Percentiles rank a stretch among this genome's conserved stretches.
Conservation (phyloP, 2,888 invertebrate genomes). For the Archips xylosteana region DNA sequence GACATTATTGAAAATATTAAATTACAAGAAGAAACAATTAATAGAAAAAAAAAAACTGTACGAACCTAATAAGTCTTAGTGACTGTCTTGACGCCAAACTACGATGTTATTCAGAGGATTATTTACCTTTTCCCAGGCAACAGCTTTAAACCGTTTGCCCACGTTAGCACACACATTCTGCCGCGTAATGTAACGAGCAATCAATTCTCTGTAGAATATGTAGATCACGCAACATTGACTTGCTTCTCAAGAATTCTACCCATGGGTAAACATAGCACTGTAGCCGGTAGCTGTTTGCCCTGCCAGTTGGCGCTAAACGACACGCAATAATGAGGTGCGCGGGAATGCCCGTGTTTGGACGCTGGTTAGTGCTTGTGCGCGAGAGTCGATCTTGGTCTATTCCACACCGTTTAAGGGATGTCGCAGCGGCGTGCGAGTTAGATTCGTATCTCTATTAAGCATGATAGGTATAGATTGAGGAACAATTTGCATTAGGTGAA, state of each 20-base stretch:
- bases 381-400: constrained; percentile 20
- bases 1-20: too few species aligned
- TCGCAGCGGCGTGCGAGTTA: not conserved
- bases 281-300: constrained; percentile 57
- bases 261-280: constrained; percentile 24
- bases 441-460: not conserved
- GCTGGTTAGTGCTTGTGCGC: constrained; percentile 57
- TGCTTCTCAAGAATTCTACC: constrained; percentile 31
- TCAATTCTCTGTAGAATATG: constrained; percentile 2
- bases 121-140: not conserved
- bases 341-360: constrained; percentile 65
- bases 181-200: not conserved
- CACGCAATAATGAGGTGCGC: constrained; percentile 76
- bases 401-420: not conserved
- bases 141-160: not conserved
- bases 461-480: too few species aligned
- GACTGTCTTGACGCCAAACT: too few species aligned
- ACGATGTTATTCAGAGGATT: not conserved
- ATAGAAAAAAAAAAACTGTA: too few species aligned
- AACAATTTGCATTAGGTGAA: too few species aligned
- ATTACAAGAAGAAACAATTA: too few species aligned
- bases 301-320: constrained; percentile 77
- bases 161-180: not conserved
- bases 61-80: too few species aligned
- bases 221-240: not conserved